A percentile compares a stretch with the other conserved stretches of the same genome.
phyloP scores from a whole-genome alignment of 2,797 vertebrate genomes.

The Eospalax fontanierii region DNA sequence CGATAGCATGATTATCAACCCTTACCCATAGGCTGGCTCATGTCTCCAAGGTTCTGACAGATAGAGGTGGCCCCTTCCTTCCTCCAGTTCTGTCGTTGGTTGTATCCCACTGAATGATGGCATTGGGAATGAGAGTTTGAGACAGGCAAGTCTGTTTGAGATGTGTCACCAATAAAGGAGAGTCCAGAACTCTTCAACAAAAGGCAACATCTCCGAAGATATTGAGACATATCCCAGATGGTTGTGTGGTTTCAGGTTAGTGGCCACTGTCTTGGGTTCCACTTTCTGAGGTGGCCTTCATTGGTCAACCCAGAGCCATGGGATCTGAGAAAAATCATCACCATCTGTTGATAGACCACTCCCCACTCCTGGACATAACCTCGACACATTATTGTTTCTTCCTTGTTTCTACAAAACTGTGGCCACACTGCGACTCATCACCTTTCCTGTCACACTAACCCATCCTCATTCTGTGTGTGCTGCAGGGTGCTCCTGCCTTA shows the following conservation, averaged over 20 bases:
- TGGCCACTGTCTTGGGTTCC: neutral
- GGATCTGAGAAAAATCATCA: neutral
- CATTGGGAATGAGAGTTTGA: neutral
- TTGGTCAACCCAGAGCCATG: accelerated
- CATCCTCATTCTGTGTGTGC: accelerated
- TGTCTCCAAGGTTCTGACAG: neutral
- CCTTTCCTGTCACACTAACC: accelerated
- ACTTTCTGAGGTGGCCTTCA: neutral
- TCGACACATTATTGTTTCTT: neutral
- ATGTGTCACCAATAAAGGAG: neutral
- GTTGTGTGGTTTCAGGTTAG: accelerated
- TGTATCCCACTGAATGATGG: neutral
- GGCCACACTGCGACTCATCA: accelerated
- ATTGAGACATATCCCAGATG: accelerated
- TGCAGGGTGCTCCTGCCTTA: too few relatives aligned
- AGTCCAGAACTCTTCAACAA: too few relatives aligned
- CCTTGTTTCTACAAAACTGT: neutral
- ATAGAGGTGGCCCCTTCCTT: neutral
- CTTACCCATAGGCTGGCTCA: neutral
- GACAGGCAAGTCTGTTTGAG: neutral
- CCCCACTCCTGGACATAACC: accelerated
- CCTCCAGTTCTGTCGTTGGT: neutral
- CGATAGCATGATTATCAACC: neutral
- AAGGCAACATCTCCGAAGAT: neutral
- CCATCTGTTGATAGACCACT: accelerated